Evolutionary conservation across 2,888 invertebrate species (phyloP), one percentile per base, ranked within the genome.

Genomic region (Belgica antarctica): DNA sequence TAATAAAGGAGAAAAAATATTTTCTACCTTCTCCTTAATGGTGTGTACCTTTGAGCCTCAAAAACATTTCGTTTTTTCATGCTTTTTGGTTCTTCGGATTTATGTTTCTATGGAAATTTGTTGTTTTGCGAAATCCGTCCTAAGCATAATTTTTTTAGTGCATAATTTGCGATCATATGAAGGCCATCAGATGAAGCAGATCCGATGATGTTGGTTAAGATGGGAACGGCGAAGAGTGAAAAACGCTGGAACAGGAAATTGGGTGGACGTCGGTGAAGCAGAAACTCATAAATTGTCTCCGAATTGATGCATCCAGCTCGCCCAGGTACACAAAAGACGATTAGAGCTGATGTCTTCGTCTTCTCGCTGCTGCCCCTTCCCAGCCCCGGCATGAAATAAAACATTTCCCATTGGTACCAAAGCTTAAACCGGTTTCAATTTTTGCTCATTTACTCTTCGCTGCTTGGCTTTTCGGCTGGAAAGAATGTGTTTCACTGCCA

Each of bases 71-170:
- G n/a, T n/a, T n/a, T n/a, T n/a, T n/a, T n/a, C n/a, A 52, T 17
- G 52, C 17, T 24, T 52, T 52, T 52, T n/a, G n/a, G n/a, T n/a
- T n/a, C n/a, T n/a, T n/a, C n/a, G n/a, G n/a, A 52, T 52, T 52
- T 52, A 52, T 52, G 52, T 52, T 52, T 52, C 52, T 52, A 52
- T 52, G 52, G 52, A 52, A 52, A 52, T 52, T 52, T 52, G 17
- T 17, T 7, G 17, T 52, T 52, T 7, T 17, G 52, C 19, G 19
- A 22, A 4, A 52, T 4, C 17, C 17, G 12, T 52, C 15, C 41
- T n/a, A 41, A 41, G 52, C 52, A 19, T 7, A 52, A 52, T 52
- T 52, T 52, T 41, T 41, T 41, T 41, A 7, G 41, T 12, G 15
- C 5, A 52, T n/a, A 5, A 22, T 52, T 52, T 52, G 7, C 46